Conservation (phyloP, 2,113 vertebrate species). For the Theropithecus gelada region DNA sequence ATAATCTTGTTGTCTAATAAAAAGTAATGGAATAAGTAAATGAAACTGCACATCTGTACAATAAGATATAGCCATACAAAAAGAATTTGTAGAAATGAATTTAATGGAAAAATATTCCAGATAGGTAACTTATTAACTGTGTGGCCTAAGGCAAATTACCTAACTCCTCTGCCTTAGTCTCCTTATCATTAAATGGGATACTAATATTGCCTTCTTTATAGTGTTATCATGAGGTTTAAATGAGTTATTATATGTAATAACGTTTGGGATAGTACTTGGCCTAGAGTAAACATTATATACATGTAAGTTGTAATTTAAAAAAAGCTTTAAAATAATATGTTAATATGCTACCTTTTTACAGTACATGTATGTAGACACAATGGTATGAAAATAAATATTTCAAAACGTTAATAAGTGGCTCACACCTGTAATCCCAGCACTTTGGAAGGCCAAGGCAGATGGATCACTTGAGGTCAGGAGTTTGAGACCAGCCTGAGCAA, state of each 20-base stretch:
- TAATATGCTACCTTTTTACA: not conserved
- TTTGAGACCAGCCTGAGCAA: not conserved
- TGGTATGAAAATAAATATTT: not conserved
- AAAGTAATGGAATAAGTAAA: not conserved
- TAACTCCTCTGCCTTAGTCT: slow-evolving; percentile 15
- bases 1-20: not conserved
- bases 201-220: not conserved
- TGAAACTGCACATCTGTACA: not conserved
- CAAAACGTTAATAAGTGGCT: not conserved
- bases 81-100: not conserved
- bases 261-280: not conserved
- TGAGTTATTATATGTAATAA: not conserved
- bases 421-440: not conserved
- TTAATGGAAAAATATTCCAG: slow-evolving; percentile 8
- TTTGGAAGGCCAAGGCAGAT: not conserved
- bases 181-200: slow-evolving; percentile 14
- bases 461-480: not conserved
- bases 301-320: not conserved
- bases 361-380: not conserved
- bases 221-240: not conserved
- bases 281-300: not conserved
- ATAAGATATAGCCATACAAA: not conserved
- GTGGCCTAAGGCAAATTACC: not conserved
- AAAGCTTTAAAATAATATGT: not conserved
- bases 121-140: slow-evolving; percentile 19